Evolutionary conservation across 1,140 invertebrate genomes (phyloP), one percentile per base, ranked within the genome.

Genomic region (Mya arenaria): DNA sequence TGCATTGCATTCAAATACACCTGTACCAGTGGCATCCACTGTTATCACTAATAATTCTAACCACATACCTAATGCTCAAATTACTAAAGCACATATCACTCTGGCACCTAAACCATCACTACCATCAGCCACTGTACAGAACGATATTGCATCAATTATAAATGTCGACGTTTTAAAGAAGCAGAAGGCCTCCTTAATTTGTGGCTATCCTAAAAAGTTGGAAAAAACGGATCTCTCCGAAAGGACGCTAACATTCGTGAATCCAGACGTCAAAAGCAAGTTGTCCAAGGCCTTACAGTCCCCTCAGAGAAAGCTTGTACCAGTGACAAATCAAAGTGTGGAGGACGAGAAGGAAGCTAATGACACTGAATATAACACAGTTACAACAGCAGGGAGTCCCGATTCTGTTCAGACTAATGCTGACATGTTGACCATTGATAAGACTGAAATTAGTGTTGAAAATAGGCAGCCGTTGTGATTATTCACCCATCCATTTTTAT

Each of bases 211-310:
- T 52, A 52, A 52, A 52, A 52, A 52, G 25, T 52, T 52, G 48
- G 48, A 52, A 23, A 52, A 52, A 52, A 52, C 48, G 17, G 25
- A 52, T 52, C 25, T 30, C 6, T 25, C 77, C 28, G 79, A 82
- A 30, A 69, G 79, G 34, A 82, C 79, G 25, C 63, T 82, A 58
- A 82, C 79, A 19, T 17, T 68, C 30, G 62, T 82, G 0, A 73
- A 73, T 71, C 79, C 79, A 32, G 79, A 73, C 32, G 52, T 82
- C 13, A 82, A 69, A 41, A 74, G 34, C 25, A 82, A 63, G 32
- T 34, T 82, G 30, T 81, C 78, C 2, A 63, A 74, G 25, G 79
- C 79, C 6, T 55, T 82, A n/a, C 60, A 66, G 36, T 82, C 79
- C 41, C 62, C 75, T 23, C 79, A 82, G 25, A 58, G 79, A 28